These are phyloP conservation scores for Latrodectus elegans DNA, from an alignment of 2,888 invertebrate genomes.

Conservation along the genomic window DNA sequence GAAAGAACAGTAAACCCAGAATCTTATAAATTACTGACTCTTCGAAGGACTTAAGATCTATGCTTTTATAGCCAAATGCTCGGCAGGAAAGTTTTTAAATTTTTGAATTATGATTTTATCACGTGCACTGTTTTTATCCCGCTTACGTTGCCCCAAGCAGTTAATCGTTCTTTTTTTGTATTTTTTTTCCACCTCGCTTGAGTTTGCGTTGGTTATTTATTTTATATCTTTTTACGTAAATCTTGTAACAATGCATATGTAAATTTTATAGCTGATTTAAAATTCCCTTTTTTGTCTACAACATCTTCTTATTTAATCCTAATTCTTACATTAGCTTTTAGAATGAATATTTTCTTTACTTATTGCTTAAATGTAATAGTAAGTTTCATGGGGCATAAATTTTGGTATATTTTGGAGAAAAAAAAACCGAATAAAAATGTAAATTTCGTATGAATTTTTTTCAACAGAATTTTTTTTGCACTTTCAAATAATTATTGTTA, in stretches of 20 bases:
- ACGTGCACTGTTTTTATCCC: slow-evolving; percentile 11
- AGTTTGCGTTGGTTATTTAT: background rate
- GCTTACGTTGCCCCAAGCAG: background rate
- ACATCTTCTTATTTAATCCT: too few species aligned
- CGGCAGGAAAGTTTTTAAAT: slow-evolving; percentile 20
- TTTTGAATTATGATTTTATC: slow-evolving; percentile 55
- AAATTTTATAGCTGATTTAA: slow-evolving; percentile 12
- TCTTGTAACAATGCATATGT: slow-evolving; percentile 19
- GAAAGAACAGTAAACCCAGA: slow-evolving; percentile 33
- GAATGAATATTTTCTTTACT: too few species aligned
- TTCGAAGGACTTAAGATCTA: background rate
- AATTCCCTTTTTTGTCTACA: too few species aligned
- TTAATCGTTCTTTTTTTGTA: slow-evolving; percentile 15
- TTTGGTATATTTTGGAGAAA: too few species aligned
- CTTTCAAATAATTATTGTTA: too few species aligned
- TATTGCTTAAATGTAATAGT: too few species aligned
- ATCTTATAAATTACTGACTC: slow-evolving; percentile 42
- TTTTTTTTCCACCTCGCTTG: background rate
- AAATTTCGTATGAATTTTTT: too few species aligned
- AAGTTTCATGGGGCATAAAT: too few species aligned
- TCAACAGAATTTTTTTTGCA: too few species aligned
- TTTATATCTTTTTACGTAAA: slow-evolving; percentile 21
- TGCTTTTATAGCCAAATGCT: slow-evolving; percentile 21
- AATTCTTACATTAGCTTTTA: too few species aligned
- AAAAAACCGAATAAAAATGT: too few species aligned